Base-by-base conservation (phyloP, 2,797 vertebrate genomes). In the Thripadectes ignobilis region DNA sequence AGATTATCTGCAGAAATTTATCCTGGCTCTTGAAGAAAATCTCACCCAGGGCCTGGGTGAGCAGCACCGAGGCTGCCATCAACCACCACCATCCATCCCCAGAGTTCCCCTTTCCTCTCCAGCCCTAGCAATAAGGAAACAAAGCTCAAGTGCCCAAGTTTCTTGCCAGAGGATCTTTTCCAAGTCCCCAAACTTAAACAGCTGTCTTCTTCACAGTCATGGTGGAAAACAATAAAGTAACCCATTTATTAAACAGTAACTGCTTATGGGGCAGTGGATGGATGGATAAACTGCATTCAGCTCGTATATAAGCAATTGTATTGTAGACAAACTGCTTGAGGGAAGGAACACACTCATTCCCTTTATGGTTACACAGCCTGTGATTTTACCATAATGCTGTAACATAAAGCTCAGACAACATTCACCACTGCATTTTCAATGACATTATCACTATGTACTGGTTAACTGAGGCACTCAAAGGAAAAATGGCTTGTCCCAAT, bases 391-490 rank as follows among this genome's bases (percentile, higher is more conserved):
- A 43, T 88, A 78, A 84, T 52, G 65, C 93, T 75, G 3, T 3
- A 94, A 74, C 85, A 80, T 80, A 88, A 93, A 79, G 85, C 75
- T 83, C 91, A 77, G 68, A 43, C 48, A 80, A 89, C 75, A 57
- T 49, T 63, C 79, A 54, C 48, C 65, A 32, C 85, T 71, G 10
- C 46, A 8, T 85, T 91, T 89, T 39, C 88, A 72, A 20, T 63
- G 71, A 49, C 7, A 17, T 59, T 77, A 49, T 32, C 45, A 20
- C 62, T 49, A 4, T 6, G n/a, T 45, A 39, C 30, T 32, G 34
- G n/a, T 76, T 79, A 87, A 67, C 24, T 12, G 66, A 73, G 61
- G 34, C 81, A 83, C 57, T 79, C 45, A 8, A 1, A 73, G 34
- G 63, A 32, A 88, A 87, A 91, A 46, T 27, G 41, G n/a, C 68